phyloP scores from a whole-genome alignment of 2,888 invertebrate genomes.

The Seladonia tumulorum region DNA sequence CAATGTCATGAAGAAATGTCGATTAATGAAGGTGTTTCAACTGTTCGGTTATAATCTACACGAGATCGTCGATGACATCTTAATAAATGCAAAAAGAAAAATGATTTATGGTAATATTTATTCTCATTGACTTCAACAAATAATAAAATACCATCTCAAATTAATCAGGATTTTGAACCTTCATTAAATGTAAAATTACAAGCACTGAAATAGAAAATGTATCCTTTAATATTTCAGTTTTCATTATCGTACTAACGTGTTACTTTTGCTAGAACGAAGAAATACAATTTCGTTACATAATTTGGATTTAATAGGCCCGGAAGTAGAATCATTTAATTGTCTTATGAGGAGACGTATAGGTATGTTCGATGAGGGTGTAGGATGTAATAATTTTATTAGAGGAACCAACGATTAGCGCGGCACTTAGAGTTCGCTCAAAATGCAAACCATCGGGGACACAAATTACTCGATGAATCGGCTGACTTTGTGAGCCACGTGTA shows the following conservation, averaged over 20 bases:
- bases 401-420: conserved; percentile 20
- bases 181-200: background rate
- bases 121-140: background rate
- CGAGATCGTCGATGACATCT: no score
- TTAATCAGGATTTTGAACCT: background rate
- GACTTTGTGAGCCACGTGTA: conserved; percentile 55
- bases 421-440: conserved; percentile 41
- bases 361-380: background rate
- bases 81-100: no score
- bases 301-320: background rate
- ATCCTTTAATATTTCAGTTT: background rate
- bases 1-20: no score
- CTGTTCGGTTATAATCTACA: no score
- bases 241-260: background rate
- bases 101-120: no score
- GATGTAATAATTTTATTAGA: conserved; percentile 15
- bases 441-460: conserved; percentile 39
- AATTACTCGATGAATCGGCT: conserved; percentile 53
- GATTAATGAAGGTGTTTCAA: no score
- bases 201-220: background rate
- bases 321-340: background rate
- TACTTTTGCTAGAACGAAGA: background rate
- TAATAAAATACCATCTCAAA: background rate
- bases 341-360: background rate
- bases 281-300: background rate